Base-by-base conservation (phyloP, 2,797 vertebrate genomes). In the Odontamblyopus lacepedii region DNA sequence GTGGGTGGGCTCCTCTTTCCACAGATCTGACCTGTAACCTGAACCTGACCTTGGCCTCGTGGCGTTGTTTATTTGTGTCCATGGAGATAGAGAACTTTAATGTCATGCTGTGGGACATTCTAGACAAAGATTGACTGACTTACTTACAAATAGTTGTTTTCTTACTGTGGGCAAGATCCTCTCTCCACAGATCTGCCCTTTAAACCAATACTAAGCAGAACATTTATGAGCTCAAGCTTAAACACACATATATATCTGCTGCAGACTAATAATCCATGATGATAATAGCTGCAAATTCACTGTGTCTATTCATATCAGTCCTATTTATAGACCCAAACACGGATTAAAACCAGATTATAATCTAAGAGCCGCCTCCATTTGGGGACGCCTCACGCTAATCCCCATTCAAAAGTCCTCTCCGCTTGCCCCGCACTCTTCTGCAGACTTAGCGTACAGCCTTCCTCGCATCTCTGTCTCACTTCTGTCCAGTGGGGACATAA, bases 321-420 rank as follows among this genome's bases (percentile, higher is more conserved):
- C 59, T 79, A 83, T 83, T 83, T 78, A 77, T 82, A 76, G 64
- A 79, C 72, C 69, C 80, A 84, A 79, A 83, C 38, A 35, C 35
- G 76, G 79, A 84, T 87, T 87, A 84, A 81, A 79, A 12, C 63
- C 29, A 63, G 70, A 83, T 87, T 83, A 76, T 81, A 41, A 80
- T 77, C 74, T 72, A 79, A 71, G 64, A 75, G 76, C 74, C 57
- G 60, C 44, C 15, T 48, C 65, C 79, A 81, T 74, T 68, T 32
- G 73, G 68, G 61, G 63, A 79, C 55, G 70, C 67, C 84, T 87
- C 75, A 71, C 30, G 71, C 60, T 84, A 85, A 90, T 87, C 83
- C 80, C n/a, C 41, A 68, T 67, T 73, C 44, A 6, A 72, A 62
- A 76, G 75, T 75, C 63, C 50, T 55, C 50, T 77, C 59, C 19